A percentile compares a stretch with the other conserved stretches of the same genome.
phyloP scores from a whole-genome alignment of 2,888 invertebrate species.

The Polymixis lichenea region DNA sequence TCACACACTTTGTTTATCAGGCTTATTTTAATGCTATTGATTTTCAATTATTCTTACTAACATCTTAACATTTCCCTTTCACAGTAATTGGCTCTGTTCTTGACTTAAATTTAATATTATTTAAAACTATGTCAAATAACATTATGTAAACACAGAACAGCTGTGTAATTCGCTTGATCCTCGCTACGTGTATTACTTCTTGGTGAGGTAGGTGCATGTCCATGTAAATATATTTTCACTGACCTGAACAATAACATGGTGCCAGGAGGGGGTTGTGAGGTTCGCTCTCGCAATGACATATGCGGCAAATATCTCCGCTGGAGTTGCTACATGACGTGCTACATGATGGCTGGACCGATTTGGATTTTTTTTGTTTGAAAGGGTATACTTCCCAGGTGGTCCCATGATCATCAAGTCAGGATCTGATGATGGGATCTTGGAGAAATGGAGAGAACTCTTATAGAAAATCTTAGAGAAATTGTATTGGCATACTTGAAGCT shows the following conservation, averaged over 20 bases:
- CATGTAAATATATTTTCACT: slow-evolving; percentile 45
- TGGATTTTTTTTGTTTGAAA: no score
- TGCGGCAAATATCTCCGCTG: slow-evolving; percentile 95
- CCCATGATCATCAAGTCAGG: no score
- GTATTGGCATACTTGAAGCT: no score
- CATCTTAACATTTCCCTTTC: slow-evolving; percentile 37
- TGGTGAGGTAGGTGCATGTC: not conserved
- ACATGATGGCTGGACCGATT: no score
- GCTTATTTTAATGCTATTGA: slow-evolving; percentile 35
- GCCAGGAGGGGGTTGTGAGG: slow-evolving; percentile 96
- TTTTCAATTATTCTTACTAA: slow-evolving; percentile 28
- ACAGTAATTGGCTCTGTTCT: slow-evolving; percentile 34
- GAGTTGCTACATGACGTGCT: slow-evolving; percentile 92
- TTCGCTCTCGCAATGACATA: slow-evolving; percentile 99
- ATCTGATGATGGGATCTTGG: no score
- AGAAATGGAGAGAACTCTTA: no score
- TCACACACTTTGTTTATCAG: slow-evolving; percentile 25
- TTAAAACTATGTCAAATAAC: slow-evolving; percentile 24
- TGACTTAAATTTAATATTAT: slow-evolving; percentile 16
- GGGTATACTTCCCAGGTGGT: no score
- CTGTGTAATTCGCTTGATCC: slow-evolving; percentile 44
- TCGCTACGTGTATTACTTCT: slow-evolving; percentile 7
- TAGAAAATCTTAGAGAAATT: no score
- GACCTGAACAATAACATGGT: slow-evolving; percentile 97
- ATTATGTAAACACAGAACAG: slow-evolving; percentile 64